Evolutionary conservation across 2,113 vertebrate genomes (phyloP).

Genomic region (Paradoxurus hermaphroditus): DNA sequence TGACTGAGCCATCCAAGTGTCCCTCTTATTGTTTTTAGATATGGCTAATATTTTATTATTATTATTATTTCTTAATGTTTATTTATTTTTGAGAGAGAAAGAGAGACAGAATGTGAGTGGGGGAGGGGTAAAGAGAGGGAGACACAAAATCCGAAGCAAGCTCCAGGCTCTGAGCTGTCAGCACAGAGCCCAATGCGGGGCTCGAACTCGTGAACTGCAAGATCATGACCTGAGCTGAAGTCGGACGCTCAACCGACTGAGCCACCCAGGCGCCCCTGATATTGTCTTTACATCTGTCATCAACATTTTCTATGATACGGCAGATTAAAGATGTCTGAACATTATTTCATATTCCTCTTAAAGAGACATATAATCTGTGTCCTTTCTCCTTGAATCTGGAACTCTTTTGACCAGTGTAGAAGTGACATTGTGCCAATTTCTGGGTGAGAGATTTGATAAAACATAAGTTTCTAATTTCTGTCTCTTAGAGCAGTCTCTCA

Average conservation of each 20-base stretch:
- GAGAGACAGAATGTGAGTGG: too few relatives aligned
- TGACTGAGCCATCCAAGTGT: too few relatives aligned
- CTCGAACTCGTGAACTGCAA: too few relatives aligned
- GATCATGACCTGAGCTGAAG: too few relatives aligned
- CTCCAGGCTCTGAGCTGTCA: too few relatives aligned
- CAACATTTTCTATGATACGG: neutral
- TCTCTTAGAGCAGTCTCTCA: neutral
- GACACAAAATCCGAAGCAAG: too few relatives aligned
- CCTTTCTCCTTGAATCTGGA: neutral
- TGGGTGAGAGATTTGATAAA: neutral
- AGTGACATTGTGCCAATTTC: neutral
- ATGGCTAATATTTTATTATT: conserved; percentile 16
- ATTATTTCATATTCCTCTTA: neutral
- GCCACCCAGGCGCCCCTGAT: neutral
- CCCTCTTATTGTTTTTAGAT: neutral
- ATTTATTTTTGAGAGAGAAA: too few relatives aligned
- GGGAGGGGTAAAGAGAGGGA: too few relatives aligned
- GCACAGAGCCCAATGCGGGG: too few relatives aligned
- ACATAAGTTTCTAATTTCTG: neutral
- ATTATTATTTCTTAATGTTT: too few relatives aligned
- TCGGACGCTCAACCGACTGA: too few relatives aligned
- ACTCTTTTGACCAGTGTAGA: neutral
- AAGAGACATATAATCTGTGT: neutral
- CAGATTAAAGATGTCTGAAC: neutral
- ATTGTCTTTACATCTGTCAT: neutral